Conservation (phyloP, 2,113 vertebrate species). For the Phalacrocorax carbo region DNA sequence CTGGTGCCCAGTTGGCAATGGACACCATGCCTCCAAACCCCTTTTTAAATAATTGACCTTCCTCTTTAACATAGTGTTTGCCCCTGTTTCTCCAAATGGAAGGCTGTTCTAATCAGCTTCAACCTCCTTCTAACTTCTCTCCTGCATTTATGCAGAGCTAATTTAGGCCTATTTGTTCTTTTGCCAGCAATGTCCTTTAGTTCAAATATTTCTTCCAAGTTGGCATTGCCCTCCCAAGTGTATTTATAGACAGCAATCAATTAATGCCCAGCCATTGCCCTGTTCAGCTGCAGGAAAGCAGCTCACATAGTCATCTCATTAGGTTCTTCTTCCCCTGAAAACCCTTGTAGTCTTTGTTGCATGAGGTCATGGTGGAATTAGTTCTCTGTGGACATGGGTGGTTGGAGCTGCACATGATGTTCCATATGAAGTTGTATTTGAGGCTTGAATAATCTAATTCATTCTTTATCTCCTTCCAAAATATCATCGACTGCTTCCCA, state of each 20-base stretch:
- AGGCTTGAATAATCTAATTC: neutral
- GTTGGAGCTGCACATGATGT: neutral
- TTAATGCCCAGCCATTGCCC: neutral
- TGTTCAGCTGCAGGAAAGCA: neutral
- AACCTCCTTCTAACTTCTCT: neutral
- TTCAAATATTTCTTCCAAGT: neutral
- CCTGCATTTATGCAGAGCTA: neutral
- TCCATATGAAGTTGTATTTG: neutral
- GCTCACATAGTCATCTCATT: no score
- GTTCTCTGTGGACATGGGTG: neutral
- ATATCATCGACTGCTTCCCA: neutral
- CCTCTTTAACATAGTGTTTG: neutral
- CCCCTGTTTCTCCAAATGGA: neutral
- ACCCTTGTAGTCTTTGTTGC: no score
- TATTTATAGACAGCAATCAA: neutral
- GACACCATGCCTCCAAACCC: neutral
- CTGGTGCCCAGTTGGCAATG: neutral
- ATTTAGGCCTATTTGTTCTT: neutral
- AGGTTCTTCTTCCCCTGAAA: neutral
- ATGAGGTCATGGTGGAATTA: fast-evolving
- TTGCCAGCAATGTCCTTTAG: neutral
- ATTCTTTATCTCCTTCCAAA: neutral
- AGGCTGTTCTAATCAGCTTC: neutral
- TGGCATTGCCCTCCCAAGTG: neutral
- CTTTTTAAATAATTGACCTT: neutral